Base-by-base conservation (phyloP, 2,113 vertebrate species). In the Gymnorhina tibicen region DNA sequence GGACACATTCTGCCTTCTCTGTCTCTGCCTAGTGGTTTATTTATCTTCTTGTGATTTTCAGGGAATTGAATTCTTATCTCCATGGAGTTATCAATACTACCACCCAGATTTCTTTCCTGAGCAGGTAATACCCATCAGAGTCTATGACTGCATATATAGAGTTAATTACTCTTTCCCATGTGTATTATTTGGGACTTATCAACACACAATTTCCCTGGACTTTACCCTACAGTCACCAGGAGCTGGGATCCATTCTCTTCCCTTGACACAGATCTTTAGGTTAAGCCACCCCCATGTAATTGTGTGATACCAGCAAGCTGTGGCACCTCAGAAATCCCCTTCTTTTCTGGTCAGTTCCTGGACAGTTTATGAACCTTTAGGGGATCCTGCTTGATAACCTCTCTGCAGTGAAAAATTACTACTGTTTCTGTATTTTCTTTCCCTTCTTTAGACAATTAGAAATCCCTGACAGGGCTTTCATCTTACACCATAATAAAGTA, bases 271-370 rank as follows among this genome's bases (percentile, higher is more conserved):
- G 47, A 89, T 3, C 18, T 52, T 74, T 11, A 68, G n/a, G 8
- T 56, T 39, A 44, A 76, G 56, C 46, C 24, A 30, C 16, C 19
- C 19, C 24, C 64, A 27, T 0, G 0, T 44, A 64, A 64, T 5
- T 44, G 3, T 44, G 35, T 64, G 5, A 46, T 24, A 35, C 24
- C 30, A 69, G 49, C 28, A 47, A 73, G 49, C 6, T 2, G 4
- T 14, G 41, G 23, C 11, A 46, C 21, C 67, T 67, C 72, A 64
- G 63, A 89, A 82, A 66, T 69, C 30, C 35, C 63, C 4, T 80
- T 68, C 5, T 79, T 47, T 83, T 44, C 59, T 44, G 46, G 8
- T 33, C 41, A 60, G 44, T 7, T 68, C 49, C 39, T 63, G 26
- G 42, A 35, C 9, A 79, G 23, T 15, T 37, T 59, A 24, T 44